A percentile compares a stretch with the other conserved stretches of the same genome.
Evolutionary conservation across 2,797 vertebrate species (phyloP).

Genomic region (Lagorchestes hirsutus): DNA sequence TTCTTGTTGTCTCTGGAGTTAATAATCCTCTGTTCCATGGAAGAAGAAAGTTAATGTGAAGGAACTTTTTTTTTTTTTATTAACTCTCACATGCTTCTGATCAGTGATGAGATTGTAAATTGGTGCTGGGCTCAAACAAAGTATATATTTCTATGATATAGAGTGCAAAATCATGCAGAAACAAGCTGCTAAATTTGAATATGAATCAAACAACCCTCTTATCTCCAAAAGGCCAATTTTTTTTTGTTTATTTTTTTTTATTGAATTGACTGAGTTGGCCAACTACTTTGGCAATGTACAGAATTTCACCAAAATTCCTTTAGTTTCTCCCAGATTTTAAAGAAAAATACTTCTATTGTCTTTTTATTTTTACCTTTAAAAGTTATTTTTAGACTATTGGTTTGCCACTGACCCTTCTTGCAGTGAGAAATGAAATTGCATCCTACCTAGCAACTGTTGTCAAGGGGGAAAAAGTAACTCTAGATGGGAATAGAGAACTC

Average conservation of each 20-base stretch:
- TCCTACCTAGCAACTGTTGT: conserved; percentile 4
- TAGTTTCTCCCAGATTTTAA: neutral
- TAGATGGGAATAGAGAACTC: neutral
- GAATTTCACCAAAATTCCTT: neutral
- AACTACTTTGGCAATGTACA: neutral
- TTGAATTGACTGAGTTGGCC: neutral
- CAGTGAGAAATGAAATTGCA: neutral
- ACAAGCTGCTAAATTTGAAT: neutral
- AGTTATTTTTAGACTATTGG: neutral
- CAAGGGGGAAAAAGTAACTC: neutral
- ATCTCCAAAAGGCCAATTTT: neutral
- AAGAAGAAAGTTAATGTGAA: neutral
- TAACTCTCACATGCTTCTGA: neutral
- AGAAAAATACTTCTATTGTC: neutral
- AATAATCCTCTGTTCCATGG: neutral
- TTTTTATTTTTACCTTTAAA: neutral
- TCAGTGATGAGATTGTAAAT: neutral
- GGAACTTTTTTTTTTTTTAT: neutral
- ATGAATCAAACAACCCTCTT: neutral
- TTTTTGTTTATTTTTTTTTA: neutral
- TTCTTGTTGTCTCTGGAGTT: neutral
- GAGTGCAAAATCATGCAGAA: neutral
- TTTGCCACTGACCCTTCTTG: neutral
- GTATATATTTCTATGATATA: neutral
- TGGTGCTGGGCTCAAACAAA: neutral